Percentiles rank a stretch among this genome's conserved stretches.
These are phyloP conservation scores for Psylliodes chrysocephalus DNA, from an alignment of 2,888 invertebrate genomes.

Conservation along the genomic window DNA sequence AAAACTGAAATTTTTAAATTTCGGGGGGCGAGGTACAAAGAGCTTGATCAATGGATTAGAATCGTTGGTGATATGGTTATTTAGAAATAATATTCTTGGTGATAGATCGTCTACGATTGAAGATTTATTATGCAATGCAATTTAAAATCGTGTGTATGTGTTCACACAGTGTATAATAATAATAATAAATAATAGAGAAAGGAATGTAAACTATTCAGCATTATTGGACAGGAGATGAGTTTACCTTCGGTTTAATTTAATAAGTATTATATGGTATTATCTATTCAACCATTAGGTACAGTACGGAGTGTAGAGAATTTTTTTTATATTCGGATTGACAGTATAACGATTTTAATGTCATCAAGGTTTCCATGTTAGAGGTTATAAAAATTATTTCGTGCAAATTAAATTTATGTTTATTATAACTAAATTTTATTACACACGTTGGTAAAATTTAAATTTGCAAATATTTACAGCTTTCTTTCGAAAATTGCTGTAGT, in stretches of 20 bases:
- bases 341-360: not conserved
- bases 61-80: too few species aligned
- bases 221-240: conserved; percentile 35
- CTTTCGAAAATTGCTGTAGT: too few species aligned
- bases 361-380: not conserved
- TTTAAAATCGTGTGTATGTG: not conserved
- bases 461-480: too few species aligned
- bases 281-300: conserved; percentile 9
- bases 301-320: not conserved
- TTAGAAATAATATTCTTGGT: too few species aligned
- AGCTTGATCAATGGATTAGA: too few species aligned
- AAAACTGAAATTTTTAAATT: too few species aligned
- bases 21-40: too few species aligned
- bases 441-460: too few species aligned
- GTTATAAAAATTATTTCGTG: not conserved
- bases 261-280: conserved; percentile 29
- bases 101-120: too few species aligned
- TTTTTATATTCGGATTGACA: conserved; percentile 1
- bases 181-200: conserved; percentile 27
- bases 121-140: conserved; percentile 3
- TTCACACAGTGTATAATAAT: conserved; percentile 18
- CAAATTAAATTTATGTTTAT: too few species aligned
- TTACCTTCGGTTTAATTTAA: conserved; percentile 34
- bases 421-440: too few species aligned
- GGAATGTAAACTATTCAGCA: conserved; percentile 26